Evolutionary conservation across 92 coral and sea anemone genomes (phyloP), one percentile per base, ranked within the genome.

Genomic region (Anthopleura xanthogrammica): DNA sequence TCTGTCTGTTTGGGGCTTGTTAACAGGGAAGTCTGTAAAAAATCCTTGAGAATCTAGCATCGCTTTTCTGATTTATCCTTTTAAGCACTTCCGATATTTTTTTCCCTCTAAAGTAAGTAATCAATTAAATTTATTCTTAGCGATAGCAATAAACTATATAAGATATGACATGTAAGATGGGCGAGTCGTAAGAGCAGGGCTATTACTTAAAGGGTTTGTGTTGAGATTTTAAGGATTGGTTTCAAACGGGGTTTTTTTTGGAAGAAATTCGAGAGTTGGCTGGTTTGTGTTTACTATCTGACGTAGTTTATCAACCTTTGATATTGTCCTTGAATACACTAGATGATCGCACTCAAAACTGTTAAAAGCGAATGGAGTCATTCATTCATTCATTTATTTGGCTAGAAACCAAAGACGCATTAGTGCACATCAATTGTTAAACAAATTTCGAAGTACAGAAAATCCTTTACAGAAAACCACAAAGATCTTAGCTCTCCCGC

Each of bases 1-100:
- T 75, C 79, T 83, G 86, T 83, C 75, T 83, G 80, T 65, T 83
- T 83, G 54, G 58, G 56, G 72, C 58, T 83, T 83, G 74, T 83
- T 83, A 75, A 73, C 75, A n/a, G 84, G 50, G 62, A 46, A 70
- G 56, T 81, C 84, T 75, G 65, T 81, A 81, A 71, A 80, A 48
- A 20, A 68, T 23, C 74, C 36, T 14, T 14, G 71, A 43, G 78
- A 81, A 50, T 68, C 84, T 75, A 48, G 83, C 74, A 24, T 68
- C 74, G 40, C 42, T 68, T 81, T 81, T 81, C 55, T 58, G 41
- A 68, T 81, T 81, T 76, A 72, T 83, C 74, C 79, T 83, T 75
- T 83, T 52, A 66, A 24, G 55, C 57, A 75, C 86, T 83, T 83
- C 86, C 86, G 86, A 62, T 54, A 41, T 83, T 55, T 57, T 60